A percentile compares a stretch with the other conserved stretches of the same genome.
Evolutionary conservation across 2,113 vertebrate species (phyloP).

Genomic region (Pandion haliaetus): DNA sequence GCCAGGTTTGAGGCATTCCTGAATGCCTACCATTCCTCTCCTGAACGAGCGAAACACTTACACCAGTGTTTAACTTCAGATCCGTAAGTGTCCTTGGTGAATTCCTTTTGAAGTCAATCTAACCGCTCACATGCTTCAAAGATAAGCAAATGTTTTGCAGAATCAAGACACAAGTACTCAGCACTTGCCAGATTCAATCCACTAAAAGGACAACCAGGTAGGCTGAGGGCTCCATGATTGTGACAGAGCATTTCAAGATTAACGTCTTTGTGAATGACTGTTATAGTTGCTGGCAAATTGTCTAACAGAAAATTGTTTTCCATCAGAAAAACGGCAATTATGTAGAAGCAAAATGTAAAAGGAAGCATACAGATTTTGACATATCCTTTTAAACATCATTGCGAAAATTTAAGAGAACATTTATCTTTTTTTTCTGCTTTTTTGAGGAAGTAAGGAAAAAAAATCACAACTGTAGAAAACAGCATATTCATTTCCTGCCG

Average conservation of each 20-base stretch:
- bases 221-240: background rate
- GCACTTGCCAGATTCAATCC: background rate
- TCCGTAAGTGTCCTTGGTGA: background rate
- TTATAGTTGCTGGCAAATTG: background rate
- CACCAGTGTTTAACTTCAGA: background rate
- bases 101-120: conserved; percentile 14
- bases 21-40: background rate
- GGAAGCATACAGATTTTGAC: background rate
- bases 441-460: rapidly evolving
- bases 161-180: background rate
- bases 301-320: conserved; percentile 9
- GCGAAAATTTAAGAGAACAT: background rate
- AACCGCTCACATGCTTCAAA: background rate
- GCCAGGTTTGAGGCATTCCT: background rate
- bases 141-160: conserved; percentile 18
- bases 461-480: background rate
- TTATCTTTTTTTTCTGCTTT: background rate
- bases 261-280: background rate
- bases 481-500: background rate
- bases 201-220: background rate
- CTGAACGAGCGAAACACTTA: conserved; percentile 8
- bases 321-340: background rate
- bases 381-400: background rate
- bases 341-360: background rate
- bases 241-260: conserved; percentile 13